These are phyloP conservation scores for Frieseomelitta varia DNA, from an alignment of 1,140 invertebrate genomes.

Conservation along the genomic window DNA sequence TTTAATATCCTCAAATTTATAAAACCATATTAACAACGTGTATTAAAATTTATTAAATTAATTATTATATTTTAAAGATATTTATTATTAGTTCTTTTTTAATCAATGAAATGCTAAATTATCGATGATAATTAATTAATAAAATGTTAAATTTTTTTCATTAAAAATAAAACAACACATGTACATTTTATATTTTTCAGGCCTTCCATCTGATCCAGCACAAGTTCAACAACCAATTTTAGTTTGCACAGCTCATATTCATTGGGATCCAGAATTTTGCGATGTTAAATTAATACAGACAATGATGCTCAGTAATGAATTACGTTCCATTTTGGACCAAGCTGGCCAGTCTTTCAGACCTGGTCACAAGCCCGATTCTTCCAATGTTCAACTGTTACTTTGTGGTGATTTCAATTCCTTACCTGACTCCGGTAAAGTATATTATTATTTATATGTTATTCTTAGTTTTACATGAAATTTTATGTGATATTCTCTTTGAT, in stretches of 20 bases:
- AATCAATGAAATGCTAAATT: neutral
- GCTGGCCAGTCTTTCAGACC: conserved; percentile 86
- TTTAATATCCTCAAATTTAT: no score
- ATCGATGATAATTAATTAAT: no score
- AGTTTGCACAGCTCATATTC: conserved; percentile 99
- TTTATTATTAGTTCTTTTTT: neutral
- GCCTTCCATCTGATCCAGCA: conserved; percentile 87
- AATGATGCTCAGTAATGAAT: conserved; percentile 99
- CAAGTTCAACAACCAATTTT: conserved; percentile 93
- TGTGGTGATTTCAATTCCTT: conserved; percentile 99
- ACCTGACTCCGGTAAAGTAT: conserved; percentile 93
- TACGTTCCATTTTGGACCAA: conserved; percentile 92
- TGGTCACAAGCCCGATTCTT: conserved; percentile 86
- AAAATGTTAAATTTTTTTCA: neutral
- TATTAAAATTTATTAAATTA: neutral
- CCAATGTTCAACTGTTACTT: conserved; percentile 95
- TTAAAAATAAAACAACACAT: neutral
- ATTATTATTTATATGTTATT: neutral
- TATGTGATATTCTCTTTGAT: neutral
- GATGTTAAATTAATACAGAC: conserved; percentile 99
- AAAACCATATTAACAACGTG: neutral
- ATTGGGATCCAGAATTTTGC: conserved; percentile 99
- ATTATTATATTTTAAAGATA: neutral
- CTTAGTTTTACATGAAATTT: neutral
- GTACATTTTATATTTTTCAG: conserved; percentile 74